Conservation (phyloP, 2,113 vertebrate species). For the Petrocephalus zakoni region DNA sequence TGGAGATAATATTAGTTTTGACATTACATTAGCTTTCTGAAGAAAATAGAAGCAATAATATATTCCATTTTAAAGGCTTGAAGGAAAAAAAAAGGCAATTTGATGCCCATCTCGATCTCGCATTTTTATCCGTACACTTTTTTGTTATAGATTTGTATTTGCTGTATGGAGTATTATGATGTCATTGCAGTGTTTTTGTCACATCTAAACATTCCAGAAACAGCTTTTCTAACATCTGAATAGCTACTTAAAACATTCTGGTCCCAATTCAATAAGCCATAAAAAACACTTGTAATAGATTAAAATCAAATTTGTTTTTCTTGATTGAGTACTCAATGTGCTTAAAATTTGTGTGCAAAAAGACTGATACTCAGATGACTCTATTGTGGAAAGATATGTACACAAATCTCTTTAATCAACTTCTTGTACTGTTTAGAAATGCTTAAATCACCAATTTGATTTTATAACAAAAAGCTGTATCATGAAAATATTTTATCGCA, state of each 20-base stretch:
- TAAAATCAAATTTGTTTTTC: background rate
- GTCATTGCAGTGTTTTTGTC: background rate
- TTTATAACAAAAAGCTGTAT: background rate
- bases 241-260: background rate
- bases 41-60: slow-evolving; percentile 34
- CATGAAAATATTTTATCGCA: background rate
- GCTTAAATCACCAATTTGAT: background rate
- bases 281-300: background rate
- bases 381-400: background rate
- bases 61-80: slow-evolving; percentile 26
- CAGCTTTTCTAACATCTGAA: background rate
- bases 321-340: background rate
- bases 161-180: background rate
- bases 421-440: background rate
- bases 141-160: background rate
- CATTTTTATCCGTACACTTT: slow-evolving; percentile 1
- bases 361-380: background rate
- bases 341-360: background rate
- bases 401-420: background rate
- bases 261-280: background rate
- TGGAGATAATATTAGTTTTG: slow-evolving; percentile 43
- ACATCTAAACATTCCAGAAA: background rate
- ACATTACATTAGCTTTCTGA: slow-evolving; percentile 42
- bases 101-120: slow-evolving; percentile 8
- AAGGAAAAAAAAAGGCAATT: slow-evolving; percentile 12